Conservation (phyloP, 2,888 invertebrate species). For the Agonum fuliginosum region DNA sequence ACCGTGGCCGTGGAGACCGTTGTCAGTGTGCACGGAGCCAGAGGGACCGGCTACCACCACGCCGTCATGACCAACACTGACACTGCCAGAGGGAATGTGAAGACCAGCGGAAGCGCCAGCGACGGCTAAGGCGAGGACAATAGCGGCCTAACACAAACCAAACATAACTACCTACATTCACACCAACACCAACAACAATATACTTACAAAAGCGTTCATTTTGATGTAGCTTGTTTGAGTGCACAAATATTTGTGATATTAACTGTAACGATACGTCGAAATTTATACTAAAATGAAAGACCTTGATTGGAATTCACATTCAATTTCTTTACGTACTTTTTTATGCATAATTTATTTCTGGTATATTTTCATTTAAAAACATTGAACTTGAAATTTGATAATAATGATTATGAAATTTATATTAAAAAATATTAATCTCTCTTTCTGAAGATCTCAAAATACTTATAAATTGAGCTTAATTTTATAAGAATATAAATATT, state of each 20-base stretch:
- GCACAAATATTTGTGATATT: conserved; percentile 8
- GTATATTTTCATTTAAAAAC: neutral
- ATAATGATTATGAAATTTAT: too few species aligned
- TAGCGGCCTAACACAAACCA: conserved; percentile 21
- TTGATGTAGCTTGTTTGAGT: neutral
- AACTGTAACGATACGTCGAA: neutral
- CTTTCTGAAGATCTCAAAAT: too few species aligned
- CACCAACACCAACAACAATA: too few species aligned
- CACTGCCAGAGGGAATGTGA: conserved; percentile 43
- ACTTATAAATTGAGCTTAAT: too few species aligned
- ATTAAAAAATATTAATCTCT: too few species aligned
- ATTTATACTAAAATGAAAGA: neutral
- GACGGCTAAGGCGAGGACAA: conserved; percentile 44
- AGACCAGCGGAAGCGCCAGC: conserved; percentile 44
- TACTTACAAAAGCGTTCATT: conserved; percentile 12
- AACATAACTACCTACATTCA: too few species aligned
- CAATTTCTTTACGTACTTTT: neutral
- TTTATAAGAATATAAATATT: too few species aligned
- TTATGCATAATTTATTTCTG: neutral
- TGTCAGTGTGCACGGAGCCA: conserved; percentile 52
- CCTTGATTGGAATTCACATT: neutral
- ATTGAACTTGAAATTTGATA: conserved; percentile 10
- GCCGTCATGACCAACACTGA: conserved; percentile 50
- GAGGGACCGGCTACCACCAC: conserved; percentile 62
- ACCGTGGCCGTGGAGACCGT: conserved; percentile 41